Evolutionary conservation across 1,140 invertebrate species (phyloP), one percentile per base, ranked within the genome.

Genomic region (Drosophila tani): DNA sequence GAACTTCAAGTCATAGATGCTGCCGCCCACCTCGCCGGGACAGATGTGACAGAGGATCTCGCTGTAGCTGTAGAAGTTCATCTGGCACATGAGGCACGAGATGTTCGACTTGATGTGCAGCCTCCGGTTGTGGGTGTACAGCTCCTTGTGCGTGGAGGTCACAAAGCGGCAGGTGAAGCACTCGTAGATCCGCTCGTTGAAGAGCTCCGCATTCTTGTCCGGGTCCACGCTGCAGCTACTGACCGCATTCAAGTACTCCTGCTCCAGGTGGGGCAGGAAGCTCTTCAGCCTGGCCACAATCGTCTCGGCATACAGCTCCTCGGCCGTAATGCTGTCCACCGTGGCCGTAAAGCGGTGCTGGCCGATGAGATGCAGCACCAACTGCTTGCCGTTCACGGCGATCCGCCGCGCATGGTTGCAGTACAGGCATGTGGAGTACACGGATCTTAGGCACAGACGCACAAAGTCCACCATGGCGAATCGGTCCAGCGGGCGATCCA

Each of bases 1-100:
- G 81, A 95, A 96, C 47, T 93, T 94, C 0, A 92, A 40, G 40
- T 92, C 91, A 84, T 94, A 94, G 29, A 93, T 93, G 51, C 95
- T 94, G 82, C 95, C 94, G 62, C 94, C 95, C 62, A 95, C 93
- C 57, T 94, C 93, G 29, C 97, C 97, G 32, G 97, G 96, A 93
- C 97, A 97, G 53, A 97, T 94, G 93, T 97, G 97, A 93, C 96
- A 97, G 35, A 97, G 92, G 46, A 97, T 93, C 93, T 97, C 96
- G 93, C 96, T 97, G 91, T 97, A 97, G 93, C 95, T 97, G 91
- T 96, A 96, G 93, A 97, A 97, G 82, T 96, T 96, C 27, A 95
- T 95, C 93, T 97, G 97, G 91, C 97, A 97, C 96, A 97, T 97
- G 65, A 96, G 95, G 93, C 97, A 97, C 41, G 96, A 92, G 43